phyloP scores from a whole-genome alignment of 2,888 invertebrate genomes.

The Tetheella fluctuosa region DNA sequence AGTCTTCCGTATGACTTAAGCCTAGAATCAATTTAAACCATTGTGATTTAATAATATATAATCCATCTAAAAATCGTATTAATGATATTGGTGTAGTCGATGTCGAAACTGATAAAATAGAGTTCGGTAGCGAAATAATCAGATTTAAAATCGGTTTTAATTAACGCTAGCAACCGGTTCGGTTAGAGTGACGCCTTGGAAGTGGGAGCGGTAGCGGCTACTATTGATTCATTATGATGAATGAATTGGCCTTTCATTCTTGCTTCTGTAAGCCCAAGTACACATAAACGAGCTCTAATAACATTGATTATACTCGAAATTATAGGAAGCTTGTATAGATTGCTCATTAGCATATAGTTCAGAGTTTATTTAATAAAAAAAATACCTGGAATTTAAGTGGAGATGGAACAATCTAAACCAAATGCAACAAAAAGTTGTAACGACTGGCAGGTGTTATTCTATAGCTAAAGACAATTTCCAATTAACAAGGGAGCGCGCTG shows the following conservation, averaged over 20 bases:
- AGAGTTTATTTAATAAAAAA: constrained; percentile 29
- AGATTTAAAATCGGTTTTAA: constrained; percentile 75
- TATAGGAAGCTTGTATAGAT: constrained; percentile 58
- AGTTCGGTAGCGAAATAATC: constrained; percentile 76
- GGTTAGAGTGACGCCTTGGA: constrained; percentile 64
- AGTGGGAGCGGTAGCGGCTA: constrained; percentile 60
- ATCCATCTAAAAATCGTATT: constrained; percentile 63
- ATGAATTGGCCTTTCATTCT: constrained; percentile 78
- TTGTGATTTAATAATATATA: constrained; percentile 69
- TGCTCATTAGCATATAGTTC: constrained; percentile 49
- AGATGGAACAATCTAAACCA: constrained; percentile 23
- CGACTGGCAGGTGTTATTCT: constrained; percentile 56
- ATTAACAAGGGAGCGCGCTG: constrained; percentile 64
- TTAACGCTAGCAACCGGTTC: constrained; percentile 76
- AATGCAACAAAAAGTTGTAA: constrained; percentile 30
- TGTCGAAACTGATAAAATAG: constrained; percentile 67
- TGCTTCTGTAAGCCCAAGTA: constrained; percentile 52
- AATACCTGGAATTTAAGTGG: background rate
- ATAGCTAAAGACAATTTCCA: constrained; percentile 71
- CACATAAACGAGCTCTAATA: constrained; percentile 61
- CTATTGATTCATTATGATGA: constrained; percentile 77
- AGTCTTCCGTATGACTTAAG: constrained; percentile 35
- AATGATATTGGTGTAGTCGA: constrained; percentile 55
- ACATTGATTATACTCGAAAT: constrained; percentile 64
- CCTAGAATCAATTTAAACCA: constrained; percentile 55